phyloP scores from a whole-genome alignment of 2,888 invertebrate species.

The Xestia ashworthii region DNA sequence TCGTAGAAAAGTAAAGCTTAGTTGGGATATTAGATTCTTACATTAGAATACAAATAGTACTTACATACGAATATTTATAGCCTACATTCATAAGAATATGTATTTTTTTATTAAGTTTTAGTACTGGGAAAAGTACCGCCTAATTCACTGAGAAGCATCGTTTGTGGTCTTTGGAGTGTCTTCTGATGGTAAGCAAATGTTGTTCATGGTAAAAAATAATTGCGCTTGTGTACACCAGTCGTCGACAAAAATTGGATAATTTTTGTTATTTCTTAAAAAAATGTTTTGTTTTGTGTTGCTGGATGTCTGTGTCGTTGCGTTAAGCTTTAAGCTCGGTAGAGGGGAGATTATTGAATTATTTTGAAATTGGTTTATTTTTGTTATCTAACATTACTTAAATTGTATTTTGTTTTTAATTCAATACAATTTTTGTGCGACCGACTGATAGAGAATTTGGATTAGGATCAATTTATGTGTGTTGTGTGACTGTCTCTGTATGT shows the following conservation, averaged over 20 bases:
- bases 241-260: constrained; percentile 45
- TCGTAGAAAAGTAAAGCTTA: constrained; percentile 89
- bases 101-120: constrained; percentile 71
- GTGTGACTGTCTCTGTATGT: background rate
- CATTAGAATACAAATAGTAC: constrained; percentile 82
- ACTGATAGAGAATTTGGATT: constrained; percentile 48
- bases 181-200: constrained; percentile 50
- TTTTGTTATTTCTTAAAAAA: constrained; percentile 39
- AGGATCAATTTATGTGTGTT: constrained; percentile 37
- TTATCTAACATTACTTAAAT: constrained; percentile 4
- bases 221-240: constrained; percentile 35
- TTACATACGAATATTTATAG: constrained; percentile 86
- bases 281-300: constrained; percentile 7
- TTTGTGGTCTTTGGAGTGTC: constrained; percentile 36
- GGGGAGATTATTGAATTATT: constrained; percentile 33
- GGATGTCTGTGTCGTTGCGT: constrained; percentile 48
- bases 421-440: constrained; percentile 47
- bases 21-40: constrained; percentile 82
- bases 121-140: constrained; percentile 67
- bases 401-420: constrained; percentile 22
- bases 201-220: constrained; percentile 27
- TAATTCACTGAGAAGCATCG: constrained; percentile 70
- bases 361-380: constrained; percentile 23
- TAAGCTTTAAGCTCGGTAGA: constrained; percentile 50
- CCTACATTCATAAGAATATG: constrained; percentile 90